phyloP scores from a whole-genome alignment of 2,113 vertebrate genomes.

The mouse (Mus musculus) region DNA sequence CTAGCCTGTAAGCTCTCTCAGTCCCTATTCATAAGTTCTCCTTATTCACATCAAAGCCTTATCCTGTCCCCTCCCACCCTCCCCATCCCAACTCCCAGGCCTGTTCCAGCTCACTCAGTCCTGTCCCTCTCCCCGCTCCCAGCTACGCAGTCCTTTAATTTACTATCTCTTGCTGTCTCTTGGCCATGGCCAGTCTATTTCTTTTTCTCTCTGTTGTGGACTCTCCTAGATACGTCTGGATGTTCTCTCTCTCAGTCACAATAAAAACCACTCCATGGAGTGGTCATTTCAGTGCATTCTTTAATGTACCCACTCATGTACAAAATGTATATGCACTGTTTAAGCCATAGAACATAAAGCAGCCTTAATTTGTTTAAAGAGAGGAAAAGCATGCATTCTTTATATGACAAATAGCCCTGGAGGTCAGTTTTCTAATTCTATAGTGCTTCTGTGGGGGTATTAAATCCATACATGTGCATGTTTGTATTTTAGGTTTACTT shows the following conservation, averaged over 20 bases:
- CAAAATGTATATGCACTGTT: background rate
- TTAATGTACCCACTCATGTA: background rate
- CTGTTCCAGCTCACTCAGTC: background rate
- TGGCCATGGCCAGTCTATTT: background rate
- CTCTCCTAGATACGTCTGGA: background rate
- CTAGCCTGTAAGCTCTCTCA: background rate
- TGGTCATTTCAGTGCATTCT: background rate
- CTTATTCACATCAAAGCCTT: background rate
- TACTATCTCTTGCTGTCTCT: background rate
- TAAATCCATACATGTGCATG: background rate
- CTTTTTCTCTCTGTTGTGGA: background rate
- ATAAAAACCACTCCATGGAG: background rate
- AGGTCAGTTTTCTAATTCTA: constrained; percentile 1
- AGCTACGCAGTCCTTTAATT: background rate
- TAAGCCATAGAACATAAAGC: background rate
- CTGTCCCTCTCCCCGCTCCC: background rate
- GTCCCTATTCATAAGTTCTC: background rate
- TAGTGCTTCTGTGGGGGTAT: background rate
- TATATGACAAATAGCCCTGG: background rate
- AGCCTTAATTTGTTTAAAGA: background rate
- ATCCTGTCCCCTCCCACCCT: too few species aligned
- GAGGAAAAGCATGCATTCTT: background rate
- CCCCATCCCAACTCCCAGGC: background rate
- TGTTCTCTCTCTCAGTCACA: background rate
- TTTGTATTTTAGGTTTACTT: constrained; percentile 1